Conservation (phyloP, 2,797 vertebrate genomes). For the Paedocypris micromegethes region DNA sequence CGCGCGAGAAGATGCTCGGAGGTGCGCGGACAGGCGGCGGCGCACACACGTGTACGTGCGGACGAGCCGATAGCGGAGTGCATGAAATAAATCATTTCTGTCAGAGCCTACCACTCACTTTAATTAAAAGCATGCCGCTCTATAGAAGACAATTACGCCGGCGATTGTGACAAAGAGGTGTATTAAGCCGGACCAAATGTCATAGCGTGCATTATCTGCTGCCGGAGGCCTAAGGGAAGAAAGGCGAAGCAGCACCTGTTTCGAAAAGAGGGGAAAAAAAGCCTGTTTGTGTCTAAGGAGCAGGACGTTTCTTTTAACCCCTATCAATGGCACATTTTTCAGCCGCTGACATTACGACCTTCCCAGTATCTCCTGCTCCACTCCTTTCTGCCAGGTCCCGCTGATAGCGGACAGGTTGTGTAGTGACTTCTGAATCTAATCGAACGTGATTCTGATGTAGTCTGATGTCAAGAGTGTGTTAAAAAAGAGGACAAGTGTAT, state of each 20-base stretch:
- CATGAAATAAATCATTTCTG: constrained; percentile 52
- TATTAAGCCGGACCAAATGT: constrained; percentile 49
- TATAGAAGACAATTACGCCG: constrained; percentile 48
- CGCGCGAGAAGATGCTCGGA: constrained; percentile 45
- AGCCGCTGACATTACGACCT: constrained; percentile 20
- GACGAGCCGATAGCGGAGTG: constrained; percentile 40
- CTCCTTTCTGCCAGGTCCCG: background rate
- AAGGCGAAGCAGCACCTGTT: constrained; percentile 37
- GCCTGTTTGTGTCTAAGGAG: constrained; percentile 1
- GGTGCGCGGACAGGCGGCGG: constrained; percentile 30
- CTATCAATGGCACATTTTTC: constrained; percentile 35
- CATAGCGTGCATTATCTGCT: constrained; percentile 42
- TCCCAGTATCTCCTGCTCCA: constrained; percentile 8
- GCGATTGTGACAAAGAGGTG: constrained; percentile 51
- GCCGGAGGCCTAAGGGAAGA: constrained; percentile 31
- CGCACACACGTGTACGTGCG: constrained; percentile 18
- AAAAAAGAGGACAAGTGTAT: too few species aligned
- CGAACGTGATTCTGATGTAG: too few species aligned
- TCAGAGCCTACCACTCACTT: constrained; percentile 54
- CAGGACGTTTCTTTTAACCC: constrained; percentile 37
- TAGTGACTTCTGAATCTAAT: too few species aligned
- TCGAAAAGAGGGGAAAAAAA: constrained; percentile 26
- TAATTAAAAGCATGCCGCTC: constrained; percentile 53
- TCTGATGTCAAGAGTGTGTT: too few species aligned
- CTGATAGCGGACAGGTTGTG: background rate